Evolutionary conservation across 2,797 vertebrate genomes (phyloP).

Genomic region (Anniella stebbinsi): DNA sequence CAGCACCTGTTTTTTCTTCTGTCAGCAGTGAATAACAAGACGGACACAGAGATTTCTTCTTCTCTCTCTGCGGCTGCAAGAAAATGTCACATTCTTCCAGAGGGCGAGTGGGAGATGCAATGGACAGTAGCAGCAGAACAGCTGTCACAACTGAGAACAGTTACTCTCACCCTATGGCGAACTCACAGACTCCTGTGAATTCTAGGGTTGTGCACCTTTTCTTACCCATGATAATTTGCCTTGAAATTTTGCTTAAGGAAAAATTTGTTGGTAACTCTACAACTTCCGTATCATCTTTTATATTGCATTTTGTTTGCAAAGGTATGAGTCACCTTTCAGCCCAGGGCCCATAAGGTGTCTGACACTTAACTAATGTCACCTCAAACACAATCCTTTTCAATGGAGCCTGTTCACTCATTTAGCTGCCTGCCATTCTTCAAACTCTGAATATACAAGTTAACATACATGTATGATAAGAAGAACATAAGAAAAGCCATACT

Average conservation of each 20-base stretch:
- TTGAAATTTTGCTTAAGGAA: not conserved
- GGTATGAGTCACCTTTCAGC: too few relatives aligned
- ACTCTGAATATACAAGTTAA: not conserved
- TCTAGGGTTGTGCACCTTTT: not conserved
- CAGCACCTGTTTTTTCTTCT: not conserved
- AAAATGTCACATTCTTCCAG: not conserved
- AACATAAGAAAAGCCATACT: too few relatives aligned
- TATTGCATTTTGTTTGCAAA: too few relatives aligned
- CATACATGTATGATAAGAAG: not conserved
- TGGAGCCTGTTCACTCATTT: not conserved
- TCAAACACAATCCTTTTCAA: not conserved
- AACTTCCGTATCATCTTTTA: not conserved
- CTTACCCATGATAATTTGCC: not conserved
- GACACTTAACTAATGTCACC: too few relatives aligned
- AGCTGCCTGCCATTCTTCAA: not conserved
- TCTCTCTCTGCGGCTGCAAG: not conserved
- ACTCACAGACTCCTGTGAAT: not conserved
- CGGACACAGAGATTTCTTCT: not conserved
- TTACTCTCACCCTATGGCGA: not conserved
- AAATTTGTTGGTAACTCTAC: not conserved
- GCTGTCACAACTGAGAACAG: not conserved
- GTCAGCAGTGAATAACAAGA: not conserved
- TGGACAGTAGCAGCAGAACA: not conserved
- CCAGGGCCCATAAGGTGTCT: too few relatives aligned
- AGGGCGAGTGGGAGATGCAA: not conserved